These are phyloP conservation scores for Stegodyphus mimosarum DNA, from an alignment of 1,140 invertebrate genomes.

Conservation along the genomic window DNA sequence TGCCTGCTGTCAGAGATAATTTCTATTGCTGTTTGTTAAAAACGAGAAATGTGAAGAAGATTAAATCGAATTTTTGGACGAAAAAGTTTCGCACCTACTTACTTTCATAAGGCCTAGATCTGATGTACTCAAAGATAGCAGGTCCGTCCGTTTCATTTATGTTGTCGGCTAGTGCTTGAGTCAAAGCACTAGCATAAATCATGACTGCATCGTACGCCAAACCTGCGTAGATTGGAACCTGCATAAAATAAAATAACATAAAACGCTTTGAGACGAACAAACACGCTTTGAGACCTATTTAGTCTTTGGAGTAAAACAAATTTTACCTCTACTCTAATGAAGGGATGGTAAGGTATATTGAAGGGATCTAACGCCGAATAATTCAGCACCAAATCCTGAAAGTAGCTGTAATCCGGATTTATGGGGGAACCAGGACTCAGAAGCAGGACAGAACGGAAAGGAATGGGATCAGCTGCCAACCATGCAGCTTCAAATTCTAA, in stretches of 20 bases:
- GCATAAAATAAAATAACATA: not conserved
- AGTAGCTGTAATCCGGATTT: conserved; percentile 59
- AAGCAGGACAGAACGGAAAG: conserved; percentile 25
- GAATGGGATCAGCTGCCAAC: conserved; percentile 23
- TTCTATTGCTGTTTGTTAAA: too few relatives aligned
- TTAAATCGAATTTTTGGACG: too few relatives aligned
- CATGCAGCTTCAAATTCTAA: conserved; percentile 55
- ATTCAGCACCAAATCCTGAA: conserved; percentile 65
- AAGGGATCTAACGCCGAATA: conserved; percentile 77
- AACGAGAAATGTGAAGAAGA: too few relatives aligned
- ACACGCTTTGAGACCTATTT: too few relatives aligned
- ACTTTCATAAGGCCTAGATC: conserved; percentile 78
- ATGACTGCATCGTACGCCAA: conserved; percentile 89
- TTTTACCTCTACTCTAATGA: conserved; percentile 68
- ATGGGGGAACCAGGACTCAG: conserved; percentile 46
- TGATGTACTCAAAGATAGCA: conserved; percentile 76
- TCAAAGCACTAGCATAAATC: conserved; percentile 84
- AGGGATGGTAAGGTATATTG: conserved; percentile 79
- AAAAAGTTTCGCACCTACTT: conserved; percentile 54
- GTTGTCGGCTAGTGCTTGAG: conserved; percentile 76
- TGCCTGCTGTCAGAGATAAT: too few relatives aligned
- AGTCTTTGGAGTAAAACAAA: too few relatives aligned
- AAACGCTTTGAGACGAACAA: not conserved
- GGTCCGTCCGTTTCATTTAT: conserved; percentile 79
- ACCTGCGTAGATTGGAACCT: conserved; percentile 87